Evolutionary conservation across 2,113 vertebrate genomes (phyloP).

Genomic region (Upupa epops): DNA sequence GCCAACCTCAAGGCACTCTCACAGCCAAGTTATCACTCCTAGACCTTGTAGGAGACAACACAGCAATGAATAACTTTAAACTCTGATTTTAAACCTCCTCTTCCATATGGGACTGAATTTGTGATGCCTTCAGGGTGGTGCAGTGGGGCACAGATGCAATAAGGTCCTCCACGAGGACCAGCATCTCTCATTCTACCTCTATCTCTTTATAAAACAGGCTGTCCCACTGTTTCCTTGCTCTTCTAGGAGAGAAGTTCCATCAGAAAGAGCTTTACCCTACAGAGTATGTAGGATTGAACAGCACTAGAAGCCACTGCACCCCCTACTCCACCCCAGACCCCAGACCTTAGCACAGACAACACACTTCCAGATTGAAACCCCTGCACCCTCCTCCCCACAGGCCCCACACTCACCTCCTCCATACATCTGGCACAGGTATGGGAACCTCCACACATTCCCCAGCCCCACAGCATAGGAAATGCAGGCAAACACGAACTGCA

Average conservation of each 20-base stretch:
- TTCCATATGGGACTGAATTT: neutral
- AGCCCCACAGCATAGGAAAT: constrained; percentile 92
- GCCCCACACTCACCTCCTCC: constrained; percentile 88
- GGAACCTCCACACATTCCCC: constrained; percentile 96
- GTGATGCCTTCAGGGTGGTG: neutral
- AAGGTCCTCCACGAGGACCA: neutral
- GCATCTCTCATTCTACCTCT: neutral
- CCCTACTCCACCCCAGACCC: neutral
- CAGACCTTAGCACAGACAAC: neutral
- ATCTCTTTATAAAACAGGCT: neutral
- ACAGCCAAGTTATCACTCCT: neutral
- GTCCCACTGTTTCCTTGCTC: neutral
- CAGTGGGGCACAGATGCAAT: neutral
- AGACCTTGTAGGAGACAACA: neutral
- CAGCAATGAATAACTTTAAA: neutral
- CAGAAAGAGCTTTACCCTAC: neutral
- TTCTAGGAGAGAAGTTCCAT: neutral
- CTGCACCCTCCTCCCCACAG: neutral
- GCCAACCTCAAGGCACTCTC: neutral
- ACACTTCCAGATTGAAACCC: neutral
- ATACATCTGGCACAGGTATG: constrained; percentile 94
- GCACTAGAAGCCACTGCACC: neutral
- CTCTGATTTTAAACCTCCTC: neutral
- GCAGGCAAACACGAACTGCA: constrained; percentile 90
- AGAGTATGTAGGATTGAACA: neutral